Percentiles rank a stretch among this genome's conserved stretches.
Conservation (phyloP, 2,113 vertebrate species). For the Crotalus helleri region DNA sequence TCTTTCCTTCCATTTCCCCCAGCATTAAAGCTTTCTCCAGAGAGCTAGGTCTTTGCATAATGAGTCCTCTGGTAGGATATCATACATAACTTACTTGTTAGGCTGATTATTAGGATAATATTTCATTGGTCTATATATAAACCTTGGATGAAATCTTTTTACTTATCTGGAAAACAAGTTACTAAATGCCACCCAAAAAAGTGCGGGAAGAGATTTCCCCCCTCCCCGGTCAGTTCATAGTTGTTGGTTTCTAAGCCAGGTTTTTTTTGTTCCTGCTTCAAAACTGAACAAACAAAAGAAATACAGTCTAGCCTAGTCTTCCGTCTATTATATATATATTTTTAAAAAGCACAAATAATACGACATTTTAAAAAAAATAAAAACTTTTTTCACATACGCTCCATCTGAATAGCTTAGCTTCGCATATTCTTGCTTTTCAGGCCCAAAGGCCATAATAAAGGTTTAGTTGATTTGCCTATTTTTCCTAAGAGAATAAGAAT, state of each 20-base stretch:
- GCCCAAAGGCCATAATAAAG: neutral
- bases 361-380: no score
- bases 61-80: neutral
- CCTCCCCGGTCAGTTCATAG: no score
- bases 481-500: neutral
- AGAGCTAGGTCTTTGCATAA: neutral
- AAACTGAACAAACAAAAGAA: no score
- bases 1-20: neutral
- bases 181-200: neutral
- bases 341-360: no score
- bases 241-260: neutral
- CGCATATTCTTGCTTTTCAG: neutral
- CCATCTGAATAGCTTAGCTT: neutral
- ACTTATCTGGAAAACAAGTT: neutral
- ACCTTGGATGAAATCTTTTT: neutral
- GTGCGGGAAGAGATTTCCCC: neutral
- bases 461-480: neutral
- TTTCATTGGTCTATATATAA: neutral
- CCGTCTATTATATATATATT: no score
- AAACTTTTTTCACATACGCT: neutral
- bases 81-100: neutral
- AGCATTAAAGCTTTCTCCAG: neutral
- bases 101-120: neutral
- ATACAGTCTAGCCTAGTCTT: no score
- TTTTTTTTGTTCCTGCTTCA: no score